Percentiles rank a stretch among this genome's conserved stretches.
Conservation (phyloP, 2,797 vertebrate genomes). For the Choloepus didactylus region DNA sequence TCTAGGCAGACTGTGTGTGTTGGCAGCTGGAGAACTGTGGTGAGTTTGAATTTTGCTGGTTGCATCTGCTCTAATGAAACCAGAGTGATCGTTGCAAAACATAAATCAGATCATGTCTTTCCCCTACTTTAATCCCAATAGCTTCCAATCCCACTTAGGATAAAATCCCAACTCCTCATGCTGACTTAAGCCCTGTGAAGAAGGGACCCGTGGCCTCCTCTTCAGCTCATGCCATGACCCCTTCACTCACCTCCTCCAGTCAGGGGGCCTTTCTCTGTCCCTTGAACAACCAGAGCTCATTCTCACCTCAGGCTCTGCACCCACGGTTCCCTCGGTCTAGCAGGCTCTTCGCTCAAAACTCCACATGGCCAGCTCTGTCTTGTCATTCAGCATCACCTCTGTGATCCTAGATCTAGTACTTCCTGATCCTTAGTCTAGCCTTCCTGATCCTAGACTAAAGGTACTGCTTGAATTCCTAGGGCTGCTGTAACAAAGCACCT, state of each 20-base stretch:
- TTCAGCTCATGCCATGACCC: rapidly evolving
- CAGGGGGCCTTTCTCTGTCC: neutral
- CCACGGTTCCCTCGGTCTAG: neutral
- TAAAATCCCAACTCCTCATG: neutral
- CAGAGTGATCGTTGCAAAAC: constrained; percentile 21
- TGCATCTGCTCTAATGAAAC: constrained; percentile 68
- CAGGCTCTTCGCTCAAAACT: neutral
- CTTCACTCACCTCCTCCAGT: neutral
- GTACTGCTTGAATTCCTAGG: no score
- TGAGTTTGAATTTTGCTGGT: constrained; percentile 62
- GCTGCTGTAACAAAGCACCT: no score
- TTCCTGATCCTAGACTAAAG: neutral
- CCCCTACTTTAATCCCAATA: neutral
- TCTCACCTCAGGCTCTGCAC: neutral
- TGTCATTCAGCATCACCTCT: neutral
- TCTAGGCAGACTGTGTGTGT: neutral
- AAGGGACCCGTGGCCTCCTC: neutral
- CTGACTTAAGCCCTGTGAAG: neutral
- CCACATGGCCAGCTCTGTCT: neutral
- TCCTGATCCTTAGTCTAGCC: no score
- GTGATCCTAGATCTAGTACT: neutral
- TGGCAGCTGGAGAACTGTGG: constrained; percentile 44
- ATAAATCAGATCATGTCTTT: constrained; percentile 12
- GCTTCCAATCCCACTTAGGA: neutral
- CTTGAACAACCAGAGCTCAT: neutral